Evolutionary conservation across 1,140 invertebrate genomes (phyloP).

Genomic region (Brachionus angularis): DNA sequence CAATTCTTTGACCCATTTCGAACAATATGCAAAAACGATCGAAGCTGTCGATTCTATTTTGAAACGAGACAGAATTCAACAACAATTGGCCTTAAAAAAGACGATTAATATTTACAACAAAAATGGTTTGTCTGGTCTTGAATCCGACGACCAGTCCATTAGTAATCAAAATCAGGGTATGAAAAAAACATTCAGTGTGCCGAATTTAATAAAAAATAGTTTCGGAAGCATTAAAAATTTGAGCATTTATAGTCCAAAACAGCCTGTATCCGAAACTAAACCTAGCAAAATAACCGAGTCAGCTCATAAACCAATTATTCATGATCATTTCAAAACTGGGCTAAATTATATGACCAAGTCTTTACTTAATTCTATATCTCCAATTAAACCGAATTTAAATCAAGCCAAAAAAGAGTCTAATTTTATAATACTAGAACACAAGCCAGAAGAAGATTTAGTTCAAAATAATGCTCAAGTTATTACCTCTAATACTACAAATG

Average conservation of each 20-base stretch:
- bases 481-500: no score
- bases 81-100: constrained; percentile 14
- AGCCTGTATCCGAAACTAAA: background rate
- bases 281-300: background rate
- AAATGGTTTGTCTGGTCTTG: background rate
- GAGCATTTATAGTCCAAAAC: background rate
- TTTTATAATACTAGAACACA: no score
- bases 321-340: no score
- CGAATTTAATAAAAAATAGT: constrained; percentile 9
- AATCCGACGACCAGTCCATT: background rate
- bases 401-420: no score
- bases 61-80: constrained; percentile 32
- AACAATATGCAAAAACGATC: constrained; percentile 37
- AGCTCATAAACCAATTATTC: no score
- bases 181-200: constrained; percentile 22
- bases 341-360: no score
- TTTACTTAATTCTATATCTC: no score
- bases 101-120: background rate
- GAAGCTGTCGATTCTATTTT: constrained; percentile 32
- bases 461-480: no score
- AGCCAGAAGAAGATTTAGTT: no score
- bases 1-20: background rate
- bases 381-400: no score
- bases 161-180: background rate
- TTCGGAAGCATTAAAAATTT: constrained; percentile 32